Conservation (phyloP, 2,888 invertebrate species). For the Eubasilissa splendida region DNA sequence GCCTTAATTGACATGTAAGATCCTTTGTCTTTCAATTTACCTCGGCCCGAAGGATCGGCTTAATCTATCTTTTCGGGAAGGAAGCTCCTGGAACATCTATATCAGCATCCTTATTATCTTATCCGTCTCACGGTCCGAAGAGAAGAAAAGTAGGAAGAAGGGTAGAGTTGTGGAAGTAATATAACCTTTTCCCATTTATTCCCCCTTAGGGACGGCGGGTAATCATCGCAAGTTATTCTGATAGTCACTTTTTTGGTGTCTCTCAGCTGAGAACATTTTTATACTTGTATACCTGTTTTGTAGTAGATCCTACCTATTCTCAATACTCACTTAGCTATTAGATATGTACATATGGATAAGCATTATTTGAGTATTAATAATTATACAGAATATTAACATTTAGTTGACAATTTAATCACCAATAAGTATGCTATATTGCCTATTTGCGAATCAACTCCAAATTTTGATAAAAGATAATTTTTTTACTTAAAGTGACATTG, state of each 20-base stretch:
- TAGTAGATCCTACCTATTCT: no score
- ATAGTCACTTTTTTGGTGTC: conserved; percentile 56
- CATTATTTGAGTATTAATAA: no score
- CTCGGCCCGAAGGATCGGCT: conserved; percentile 34
- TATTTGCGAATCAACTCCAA: no score
- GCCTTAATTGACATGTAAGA: conserved; percentile 36
- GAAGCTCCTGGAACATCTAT: conserved; percentile 40
- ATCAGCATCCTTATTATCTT: conserved; percentile 57
- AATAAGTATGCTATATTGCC: no score
- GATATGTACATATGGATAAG: no score
- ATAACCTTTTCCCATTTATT: conserved; percentile 56
- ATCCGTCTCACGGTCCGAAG: conserved; percentile 51
- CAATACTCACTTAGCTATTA: no score
- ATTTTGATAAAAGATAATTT: no score
- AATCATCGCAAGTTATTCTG: conserved; percentile 58
- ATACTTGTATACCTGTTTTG: no score
- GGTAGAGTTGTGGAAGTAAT: conserved; percentile 58
- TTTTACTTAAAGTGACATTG: no score
- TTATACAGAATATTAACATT: no score
- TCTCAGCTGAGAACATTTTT: conserved; percentile 7
- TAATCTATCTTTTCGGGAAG: conserved; percentile 28
- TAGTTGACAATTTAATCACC: no score
- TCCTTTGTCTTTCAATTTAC: conserved; percentile 47
- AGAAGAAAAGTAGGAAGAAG: conserved; percentile 45
- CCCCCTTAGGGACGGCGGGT: conserved; percentile 54